Evolutionary conservation across 2,113 vertebrate species (phyloP).

Genomic region (Ictalurus furcatus): DNA sequence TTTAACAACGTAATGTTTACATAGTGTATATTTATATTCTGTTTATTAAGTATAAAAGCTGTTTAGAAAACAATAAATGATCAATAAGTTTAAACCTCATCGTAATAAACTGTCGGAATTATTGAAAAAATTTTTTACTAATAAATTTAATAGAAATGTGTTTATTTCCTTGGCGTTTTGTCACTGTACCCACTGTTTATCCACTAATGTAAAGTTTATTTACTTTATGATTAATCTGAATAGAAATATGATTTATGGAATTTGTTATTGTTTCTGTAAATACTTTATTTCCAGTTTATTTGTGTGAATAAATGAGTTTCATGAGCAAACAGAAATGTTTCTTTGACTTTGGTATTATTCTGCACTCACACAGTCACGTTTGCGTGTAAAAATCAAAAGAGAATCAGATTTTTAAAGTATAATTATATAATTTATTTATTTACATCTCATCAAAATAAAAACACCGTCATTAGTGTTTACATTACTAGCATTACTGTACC

Average conservation of each 20-base stretch:
- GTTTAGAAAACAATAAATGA: not conserved
- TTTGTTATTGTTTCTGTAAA: not conserved
- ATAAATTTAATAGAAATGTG: not conserved
- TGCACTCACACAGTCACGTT: no score
- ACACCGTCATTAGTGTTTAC: no score
- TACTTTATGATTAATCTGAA: not conserved
- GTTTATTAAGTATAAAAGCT: not conserved
- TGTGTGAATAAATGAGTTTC: not conserved
- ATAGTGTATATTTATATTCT: not conserved
- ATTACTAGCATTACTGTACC: no score
- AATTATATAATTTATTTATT: no score
- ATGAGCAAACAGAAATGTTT: not conserved
- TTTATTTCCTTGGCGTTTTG: not conserved
- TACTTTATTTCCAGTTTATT: not conserved
- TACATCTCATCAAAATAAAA: no score
- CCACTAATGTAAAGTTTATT: not conserved
- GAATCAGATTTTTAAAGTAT: no score
- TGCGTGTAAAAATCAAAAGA: no score
- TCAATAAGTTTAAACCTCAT: not conserved
- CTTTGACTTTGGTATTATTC: not conserved
- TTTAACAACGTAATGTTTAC: not conserved
- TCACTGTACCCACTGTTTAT: not conserved
- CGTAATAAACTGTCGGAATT: not conserved
- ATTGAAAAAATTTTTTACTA: not conserved
- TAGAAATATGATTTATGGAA: not conserved